These are phyloP conservation scores for Labeo rohita DNA, from an alignment of 2,113 vertebrate genomes.

Conservation along the genomic window DNA sequence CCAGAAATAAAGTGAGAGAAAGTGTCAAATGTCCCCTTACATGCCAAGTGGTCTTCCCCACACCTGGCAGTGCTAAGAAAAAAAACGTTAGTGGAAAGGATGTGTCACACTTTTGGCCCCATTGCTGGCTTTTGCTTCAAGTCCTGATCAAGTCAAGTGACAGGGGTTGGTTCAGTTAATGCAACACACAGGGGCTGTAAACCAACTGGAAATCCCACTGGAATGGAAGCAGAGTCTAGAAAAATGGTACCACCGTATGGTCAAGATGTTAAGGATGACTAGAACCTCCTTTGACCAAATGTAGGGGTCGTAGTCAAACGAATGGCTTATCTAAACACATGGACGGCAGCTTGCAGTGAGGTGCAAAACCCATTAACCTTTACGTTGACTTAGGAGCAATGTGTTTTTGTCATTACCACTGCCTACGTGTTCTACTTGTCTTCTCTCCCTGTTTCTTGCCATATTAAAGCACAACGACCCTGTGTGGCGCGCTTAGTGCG, in stretches of 20 bases:
- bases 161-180: constrained; percentile 63
- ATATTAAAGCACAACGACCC: constrained; percentile 32
- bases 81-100: constrained; percentile 56
- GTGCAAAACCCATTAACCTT: constrained; percentile 55
- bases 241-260: constrained; percentile 32
- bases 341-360: constrained; percentile 62
- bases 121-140: constrained; percentile 62
- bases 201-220: constrained; percentile 58
- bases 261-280: constrained; percentile 32
- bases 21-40: constrained; percentile 58
- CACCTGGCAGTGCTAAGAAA: constrained; percentile 62
- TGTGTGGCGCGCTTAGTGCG: constrained; percentile 37
- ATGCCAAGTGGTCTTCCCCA: constrained; percentile 63
- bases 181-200: constrained; percentile 45
- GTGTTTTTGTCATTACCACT: constrained; percentile 54
- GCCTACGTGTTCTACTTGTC: constrained; percentile 44
- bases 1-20: background rate
- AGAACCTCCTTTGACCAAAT: constrained; percentile 44
- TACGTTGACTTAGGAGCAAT: constrained; percentile 60
- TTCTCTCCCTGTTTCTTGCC: constrained; percentile 9
- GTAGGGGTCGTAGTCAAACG: constrained; percentile 27
- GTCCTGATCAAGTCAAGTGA: constrained; percentile 65
- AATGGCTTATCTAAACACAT: constrained; percentile 50
- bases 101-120: constrained; percentile 65
- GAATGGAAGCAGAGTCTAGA: constrained; percentile 12